These are phyloP conservation scores for Coreoperca whiteheadi DNA, from an alignment of 2,113 vertebrate genomes.

Conservation along the genomic window DNA sequence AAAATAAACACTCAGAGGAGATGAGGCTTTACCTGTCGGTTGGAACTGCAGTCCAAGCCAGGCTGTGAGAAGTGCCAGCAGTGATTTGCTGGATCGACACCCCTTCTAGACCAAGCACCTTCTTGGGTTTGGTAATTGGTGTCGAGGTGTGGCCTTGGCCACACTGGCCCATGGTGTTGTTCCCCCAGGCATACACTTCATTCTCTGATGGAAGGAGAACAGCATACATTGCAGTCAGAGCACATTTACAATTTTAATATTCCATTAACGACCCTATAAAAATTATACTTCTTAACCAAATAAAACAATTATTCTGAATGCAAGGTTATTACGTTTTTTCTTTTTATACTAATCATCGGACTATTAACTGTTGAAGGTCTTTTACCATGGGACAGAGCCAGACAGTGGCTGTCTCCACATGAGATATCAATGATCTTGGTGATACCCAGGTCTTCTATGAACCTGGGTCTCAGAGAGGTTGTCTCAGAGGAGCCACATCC, in stretches of 20 bases:
- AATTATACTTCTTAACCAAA: too few species aligned
- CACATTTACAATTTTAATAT: not conserved
- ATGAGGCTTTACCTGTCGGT: slow-evolving; percentile 89
- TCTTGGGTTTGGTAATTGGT: slow-evolving; percentile 98
- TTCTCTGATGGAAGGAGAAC: slow-evolving; percentile 86
- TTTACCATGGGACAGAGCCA: slow-evolving; percentile 97
- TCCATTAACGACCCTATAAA: not conserved
- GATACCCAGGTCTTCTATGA: slow-evolving; percentile 94
- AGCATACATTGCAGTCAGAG: not conserved
- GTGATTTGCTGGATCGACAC: slow-evolving; percentile 98
- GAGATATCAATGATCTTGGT: slow-evolving; percentile 98
- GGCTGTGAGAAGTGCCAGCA: slow-evolving; percentile 96
- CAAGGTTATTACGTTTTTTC: not conserved
- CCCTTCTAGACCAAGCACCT: slow-evolving; percentile 96
- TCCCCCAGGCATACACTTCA: slow-evolving; percentile 99
- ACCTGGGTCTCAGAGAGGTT: slow-evolving; percentile 93
- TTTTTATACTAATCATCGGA: not conserved
- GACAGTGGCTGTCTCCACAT: slow-evolving; percentile 97
- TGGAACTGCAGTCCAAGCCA: slow-evolving; percentile 98
- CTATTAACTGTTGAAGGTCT: not conserved
- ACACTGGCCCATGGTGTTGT: slow-evolving; percentile 99
- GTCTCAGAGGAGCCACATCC: slow-evolving; percentile 98
- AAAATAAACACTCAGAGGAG: not conserved
- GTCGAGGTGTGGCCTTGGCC: slow-evolving; percentile 99
- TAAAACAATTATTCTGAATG: not conserved